phyloP scores from a whole-genome alignment of 2,113 vertebrate species.

The Petrocephalus microphthalmus region DNA sequence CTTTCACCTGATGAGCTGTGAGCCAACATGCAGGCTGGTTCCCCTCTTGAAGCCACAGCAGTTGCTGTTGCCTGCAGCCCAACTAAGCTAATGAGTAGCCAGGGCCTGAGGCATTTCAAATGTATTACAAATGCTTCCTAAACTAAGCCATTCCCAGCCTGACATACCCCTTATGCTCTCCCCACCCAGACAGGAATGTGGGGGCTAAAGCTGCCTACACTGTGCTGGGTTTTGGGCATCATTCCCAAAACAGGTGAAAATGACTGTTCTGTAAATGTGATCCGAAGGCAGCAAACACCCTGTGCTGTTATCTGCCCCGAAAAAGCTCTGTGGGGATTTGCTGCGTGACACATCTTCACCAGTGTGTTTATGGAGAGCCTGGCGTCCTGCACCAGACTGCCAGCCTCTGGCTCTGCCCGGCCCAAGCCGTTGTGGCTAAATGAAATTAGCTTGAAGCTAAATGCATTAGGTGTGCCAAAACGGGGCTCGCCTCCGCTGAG shows the following conservation, averaged over 20 bases:
- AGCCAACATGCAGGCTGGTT: neutral
- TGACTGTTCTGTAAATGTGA: neutral
- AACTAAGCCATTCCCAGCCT: neutral
- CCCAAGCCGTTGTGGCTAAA: slow-evolving; percentile 21
- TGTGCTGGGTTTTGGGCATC: neutral
- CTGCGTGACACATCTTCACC: neutral
- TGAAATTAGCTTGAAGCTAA: slow-evolving; percentile 38
- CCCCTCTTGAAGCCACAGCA: neutral
- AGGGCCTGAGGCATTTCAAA: neutral
- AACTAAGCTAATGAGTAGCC: neutral
- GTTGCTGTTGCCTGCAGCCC: neutral
- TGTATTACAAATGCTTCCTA: neutral
- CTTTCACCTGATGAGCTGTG: neutral
- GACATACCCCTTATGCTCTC: too few relatives aligned
- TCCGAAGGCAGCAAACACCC: neutral
- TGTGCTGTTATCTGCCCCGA: slow-evolving; percentile 7
- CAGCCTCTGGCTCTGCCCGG: neutral
- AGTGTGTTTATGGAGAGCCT: neutral
- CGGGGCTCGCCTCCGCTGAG: slow-evolving; percentile 28
- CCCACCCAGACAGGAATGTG: neutral
- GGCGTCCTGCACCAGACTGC: slow-evolving; percentile 11
- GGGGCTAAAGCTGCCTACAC: neutral
- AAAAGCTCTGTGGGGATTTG: slow-evolving; percentile 7
- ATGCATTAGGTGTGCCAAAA: slow-evolving; percentile 27
- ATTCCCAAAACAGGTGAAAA: neutral